A percentile compares a stretch with the other conserved stretches of the same genome.
Evolutionary conservation across 2,797 vertebrate genomes (phyloP).

Genomic region (Anabacerthia variegaticeps): DNA sequence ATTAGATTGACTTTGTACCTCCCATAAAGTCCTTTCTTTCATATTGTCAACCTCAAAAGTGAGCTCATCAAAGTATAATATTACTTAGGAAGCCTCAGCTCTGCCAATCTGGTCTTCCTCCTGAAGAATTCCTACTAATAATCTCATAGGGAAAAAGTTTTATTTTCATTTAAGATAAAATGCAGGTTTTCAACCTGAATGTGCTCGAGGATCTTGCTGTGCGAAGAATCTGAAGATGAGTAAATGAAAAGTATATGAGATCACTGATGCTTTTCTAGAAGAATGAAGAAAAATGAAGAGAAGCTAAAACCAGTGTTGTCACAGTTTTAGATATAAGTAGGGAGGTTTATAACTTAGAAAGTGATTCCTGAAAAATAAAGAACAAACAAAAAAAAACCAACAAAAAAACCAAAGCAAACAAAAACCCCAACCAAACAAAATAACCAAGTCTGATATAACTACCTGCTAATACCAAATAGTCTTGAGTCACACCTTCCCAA

Average conservation of each 20-base stretch:
- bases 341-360: background rate
- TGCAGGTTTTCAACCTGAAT: background rate
- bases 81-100: background rate
- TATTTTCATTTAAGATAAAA: background rate
- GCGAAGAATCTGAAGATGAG: background rate
- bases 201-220: background rate
- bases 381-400: too few relatives aligned
- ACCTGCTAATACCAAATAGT: background rate
- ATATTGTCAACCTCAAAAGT: background rate
- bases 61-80: background rate
- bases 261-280: background rate
- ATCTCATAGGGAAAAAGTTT: rapidly evolving
- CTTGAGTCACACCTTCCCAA: background rate
- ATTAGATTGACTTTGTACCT: background rate
- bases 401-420: too few relatives aligned
- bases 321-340: background rate
- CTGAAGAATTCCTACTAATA: background rate
- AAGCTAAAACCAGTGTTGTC: background rate
- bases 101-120: background rate
- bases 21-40: background rate
- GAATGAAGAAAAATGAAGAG: background rate
- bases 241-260: background rate
- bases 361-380: background rate
- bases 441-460: background rate
- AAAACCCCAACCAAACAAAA: background rate